These are phyloP conservation scores for Dicerorhinus sumatrensis DNA, from an alignment of 2,113 vertebrate genomes.

Conservation along the genomic window DNA sequence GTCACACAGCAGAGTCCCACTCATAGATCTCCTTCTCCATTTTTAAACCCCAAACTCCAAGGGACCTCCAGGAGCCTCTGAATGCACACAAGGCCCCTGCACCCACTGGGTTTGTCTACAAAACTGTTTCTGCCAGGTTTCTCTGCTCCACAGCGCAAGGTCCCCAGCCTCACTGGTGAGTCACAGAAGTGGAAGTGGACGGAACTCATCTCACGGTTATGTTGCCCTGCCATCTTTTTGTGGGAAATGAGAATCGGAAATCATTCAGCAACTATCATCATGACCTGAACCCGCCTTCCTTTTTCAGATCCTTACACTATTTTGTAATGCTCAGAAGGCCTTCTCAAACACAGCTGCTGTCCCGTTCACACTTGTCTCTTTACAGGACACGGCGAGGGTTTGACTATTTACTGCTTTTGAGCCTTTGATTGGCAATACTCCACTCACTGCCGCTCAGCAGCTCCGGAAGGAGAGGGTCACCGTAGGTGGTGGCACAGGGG, in stretches of 20 bases:
- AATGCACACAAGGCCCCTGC: too few relatives aligned
- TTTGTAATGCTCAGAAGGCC: not conserved
- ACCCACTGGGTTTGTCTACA: not conserved
- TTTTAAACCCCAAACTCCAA: not conserved
- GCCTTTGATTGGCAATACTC: not conserved
- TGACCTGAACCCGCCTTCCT: not conserved
- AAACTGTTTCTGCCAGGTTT: not conserved
- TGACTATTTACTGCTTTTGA: not conserved
- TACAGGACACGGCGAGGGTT: not conserved
- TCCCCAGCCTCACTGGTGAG: not conserved
- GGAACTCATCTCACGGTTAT: not conserved
- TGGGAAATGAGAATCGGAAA: slow-evolving; percentile 34
- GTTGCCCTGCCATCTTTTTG: not conserved
- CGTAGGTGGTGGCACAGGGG: not conserved
- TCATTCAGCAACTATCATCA: not conserved
- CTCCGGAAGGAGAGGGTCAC: not conserved
- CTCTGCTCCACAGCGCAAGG: not conserved
- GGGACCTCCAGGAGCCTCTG: not conserved
- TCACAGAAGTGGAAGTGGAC: not conserved
- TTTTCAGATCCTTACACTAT: not conserved
- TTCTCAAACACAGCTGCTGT: not conserved
- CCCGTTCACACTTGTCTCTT: not conserved
- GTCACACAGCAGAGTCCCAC: not conserved
- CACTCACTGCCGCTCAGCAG: not conserved
- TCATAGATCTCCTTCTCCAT: not conserved